A percentile compares a stretch with the other conserved stretches of the same genome.
Conservation (phyloP, 2,888 invertebrate species). For the Protophormia terraenovae region DNA sequence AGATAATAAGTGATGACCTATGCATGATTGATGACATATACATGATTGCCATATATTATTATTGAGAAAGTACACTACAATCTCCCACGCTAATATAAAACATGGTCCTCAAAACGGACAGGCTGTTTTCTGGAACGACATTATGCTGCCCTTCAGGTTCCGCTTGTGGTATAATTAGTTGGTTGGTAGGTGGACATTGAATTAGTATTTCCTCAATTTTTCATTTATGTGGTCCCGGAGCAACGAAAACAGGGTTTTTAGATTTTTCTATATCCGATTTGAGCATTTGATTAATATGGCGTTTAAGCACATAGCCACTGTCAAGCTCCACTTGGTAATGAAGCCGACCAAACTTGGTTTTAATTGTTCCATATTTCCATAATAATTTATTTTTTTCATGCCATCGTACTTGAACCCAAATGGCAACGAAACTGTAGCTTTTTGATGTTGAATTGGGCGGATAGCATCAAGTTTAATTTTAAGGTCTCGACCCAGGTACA, state of each 20-base stretch:
- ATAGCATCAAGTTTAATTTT: constrained; percentile 39
- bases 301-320: constrained; percentile 5
- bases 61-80: neutral
- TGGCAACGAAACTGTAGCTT: neutral
- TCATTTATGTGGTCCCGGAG: constrained; percentile 2
- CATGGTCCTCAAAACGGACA: neutral
- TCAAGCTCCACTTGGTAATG: constrained; percentile 16
- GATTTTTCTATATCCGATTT: neutral
- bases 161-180: too few species aligned
- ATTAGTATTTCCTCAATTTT: too few species aligned
- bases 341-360: neutral
- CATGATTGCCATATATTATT: too few species aligned
- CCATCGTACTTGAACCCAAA: constrained; percentile 39
- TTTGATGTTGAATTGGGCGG: neutral
- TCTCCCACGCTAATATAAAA: constrained; percentile 14
- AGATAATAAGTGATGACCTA: too few species aligned
- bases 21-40: too few species aligned
- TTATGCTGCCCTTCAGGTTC: too few species aligned
- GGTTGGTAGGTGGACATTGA: too few species aligned
- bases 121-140: too few species aligned
- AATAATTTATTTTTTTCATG: neutral
- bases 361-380: constrained; percentile 22
- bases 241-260: neutral
- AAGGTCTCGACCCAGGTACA: constrained; percentile 39
- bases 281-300: neutral